These are phyloP conservation scores for Hypsibius dujardini DNA, from an alignment of 1,140 invertebrate species.

Conservation along the genomic window DNA sequence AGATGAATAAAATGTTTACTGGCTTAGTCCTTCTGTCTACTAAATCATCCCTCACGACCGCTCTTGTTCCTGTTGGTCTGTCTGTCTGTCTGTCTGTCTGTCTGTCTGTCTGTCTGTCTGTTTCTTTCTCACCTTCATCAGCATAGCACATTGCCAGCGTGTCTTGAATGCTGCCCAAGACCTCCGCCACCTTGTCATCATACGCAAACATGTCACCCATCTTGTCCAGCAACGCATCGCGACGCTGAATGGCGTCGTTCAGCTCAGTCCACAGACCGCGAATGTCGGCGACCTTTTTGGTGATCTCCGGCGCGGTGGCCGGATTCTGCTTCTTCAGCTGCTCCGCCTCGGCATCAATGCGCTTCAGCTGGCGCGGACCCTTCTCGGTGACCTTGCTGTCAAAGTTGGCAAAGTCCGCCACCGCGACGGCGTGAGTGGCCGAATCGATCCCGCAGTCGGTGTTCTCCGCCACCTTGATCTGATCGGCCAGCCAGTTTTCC, in stretches of 20 bases:
- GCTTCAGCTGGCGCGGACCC: conserved; percentile 22
- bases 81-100: too few relatives aligned
- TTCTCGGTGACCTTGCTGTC: conserved; percentile 22
- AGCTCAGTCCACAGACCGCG: conserved; percentile 8
- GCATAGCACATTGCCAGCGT: not conserved
- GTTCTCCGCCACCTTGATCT: conserved; percentile 56
- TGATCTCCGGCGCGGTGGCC: conserved; percentile 74
- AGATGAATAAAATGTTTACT: too few relatives aligned
- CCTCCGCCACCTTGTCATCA: not conserved
- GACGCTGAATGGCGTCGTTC: not conserved
- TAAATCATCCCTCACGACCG: too few relatives aligned
- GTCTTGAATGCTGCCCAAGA: not conserved
- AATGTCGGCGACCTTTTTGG: conserved; percentile 42
- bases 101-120: too few relatives aligned
- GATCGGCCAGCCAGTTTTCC: conserved; percentile 76
- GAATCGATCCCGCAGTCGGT: conserved; percentile 63
- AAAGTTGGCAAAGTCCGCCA: conserved; percentile 19
- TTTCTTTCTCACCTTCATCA: not conserved
- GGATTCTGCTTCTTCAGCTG: conserved; percentile 39
- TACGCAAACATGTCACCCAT: not conserved
- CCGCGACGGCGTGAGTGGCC: conserved; percentile 26
- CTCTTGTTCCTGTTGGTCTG: too few relatives aligned
- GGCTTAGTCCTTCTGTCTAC: too few relatives aligned
- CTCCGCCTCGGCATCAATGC: conserved; percentile 21
- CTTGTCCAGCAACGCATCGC: not conserved